Percentiles rank a stretch among this genome's conserved stretches.
Conservation (phyloP, 1,140 invertebrate species). For the Tenebrio molitor region DNA sequence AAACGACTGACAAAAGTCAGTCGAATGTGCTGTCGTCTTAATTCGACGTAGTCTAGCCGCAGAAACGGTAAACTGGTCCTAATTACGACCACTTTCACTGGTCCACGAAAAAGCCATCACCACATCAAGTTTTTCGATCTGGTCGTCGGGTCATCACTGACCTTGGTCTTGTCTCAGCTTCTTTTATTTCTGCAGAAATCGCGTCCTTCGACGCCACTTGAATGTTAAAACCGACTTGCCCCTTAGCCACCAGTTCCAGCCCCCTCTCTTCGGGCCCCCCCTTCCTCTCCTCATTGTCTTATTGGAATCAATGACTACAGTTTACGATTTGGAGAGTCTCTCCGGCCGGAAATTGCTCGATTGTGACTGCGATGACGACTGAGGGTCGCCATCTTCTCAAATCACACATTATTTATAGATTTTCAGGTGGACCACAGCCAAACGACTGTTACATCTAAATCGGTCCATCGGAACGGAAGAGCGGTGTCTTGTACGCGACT, state of each 20-base stretch:
- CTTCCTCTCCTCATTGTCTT: neutral
- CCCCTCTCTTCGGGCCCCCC: neutral
- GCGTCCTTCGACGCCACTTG: conserved; percentile 26
- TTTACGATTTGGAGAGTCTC: conserved; percentile 3
- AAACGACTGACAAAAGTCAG: neutral
- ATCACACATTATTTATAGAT: conserved; percentile 9
- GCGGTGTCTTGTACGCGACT: too few species aligned
- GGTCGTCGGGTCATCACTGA: conserved; percentile 37
- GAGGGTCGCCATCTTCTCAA: conserved; percentile 22
- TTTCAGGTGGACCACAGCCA: conserved; percentile 34
- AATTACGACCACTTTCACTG: conserved; percentile 23
- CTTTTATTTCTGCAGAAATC: conserved; percentile 39
- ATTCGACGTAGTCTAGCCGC: neutral
- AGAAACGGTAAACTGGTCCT: conserved; percentile 23
- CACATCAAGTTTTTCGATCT: conserved; percentile 34
- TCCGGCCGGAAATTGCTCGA: conserved; percentile 19
- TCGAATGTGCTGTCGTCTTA: too few species aligned
- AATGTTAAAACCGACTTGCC: conserved; percentile 27
- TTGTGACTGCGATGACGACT: conserved; percentile 25
- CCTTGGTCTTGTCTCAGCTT: conserved; percentile 11
- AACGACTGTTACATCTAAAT: conserved; percentile 10
- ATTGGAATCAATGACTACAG: conserved; percentile 1
- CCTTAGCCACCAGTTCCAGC: conserved; percentile 10
- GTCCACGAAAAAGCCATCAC: conserved; percentile 24
- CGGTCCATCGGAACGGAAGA: too few species aligned